Conservation (phyloP, 2,113 vertebrate genomes). For the Microtus ochrogaster region DNA sequence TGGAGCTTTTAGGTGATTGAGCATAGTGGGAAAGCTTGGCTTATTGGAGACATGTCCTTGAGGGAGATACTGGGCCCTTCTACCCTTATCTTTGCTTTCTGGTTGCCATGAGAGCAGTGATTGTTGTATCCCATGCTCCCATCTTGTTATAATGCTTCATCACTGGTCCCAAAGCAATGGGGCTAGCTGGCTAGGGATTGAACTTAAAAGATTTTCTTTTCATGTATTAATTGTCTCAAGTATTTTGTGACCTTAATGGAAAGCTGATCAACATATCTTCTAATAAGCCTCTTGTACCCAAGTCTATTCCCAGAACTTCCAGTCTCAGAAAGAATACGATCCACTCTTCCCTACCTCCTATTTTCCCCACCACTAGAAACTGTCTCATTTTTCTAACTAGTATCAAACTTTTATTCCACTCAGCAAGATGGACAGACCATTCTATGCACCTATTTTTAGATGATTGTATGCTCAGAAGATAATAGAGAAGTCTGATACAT, state of each 20-base stretch:
- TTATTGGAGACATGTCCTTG: background rate
- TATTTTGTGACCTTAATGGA: background rate
- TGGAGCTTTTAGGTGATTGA: background rate
- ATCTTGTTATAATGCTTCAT: no score
- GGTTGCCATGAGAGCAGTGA: background rate
- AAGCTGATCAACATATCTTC: background rate
- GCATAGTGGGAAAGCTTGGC: no score
- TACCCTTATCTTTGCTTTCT: background rate
- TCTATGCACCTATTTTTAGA: background rate
- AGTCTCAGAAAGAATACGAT: background rate
- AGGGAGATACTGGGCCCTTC: background rate
- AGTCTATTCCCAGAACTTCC: background rate
- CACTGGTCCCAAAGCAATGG: background rate
- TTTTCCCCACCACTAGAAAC: background rate
- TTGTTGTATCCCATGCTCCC: background rate
- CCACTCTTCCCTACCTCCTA: background rate
- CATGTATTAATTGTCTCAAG: background rate
- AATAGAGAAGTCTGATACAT: background rate
- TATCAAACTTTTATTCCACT: constrained; percentile 4
- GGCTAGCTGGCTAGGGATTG: background rate
- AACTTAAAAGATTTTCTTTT: background rate
- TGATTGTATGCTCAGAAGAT: background rate
- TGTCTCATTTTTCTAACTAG: background rate
- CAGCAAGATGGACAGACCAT: background rate
- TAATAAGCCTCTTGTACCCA: background rate